Percentiles rank a stretch among this genome's conserved stretches.
These are phyloP conservation scores for Tenthredo notha DNA, from an alignment of 2,888 invertebrate species.

Conservation along the genomic window DNA sequence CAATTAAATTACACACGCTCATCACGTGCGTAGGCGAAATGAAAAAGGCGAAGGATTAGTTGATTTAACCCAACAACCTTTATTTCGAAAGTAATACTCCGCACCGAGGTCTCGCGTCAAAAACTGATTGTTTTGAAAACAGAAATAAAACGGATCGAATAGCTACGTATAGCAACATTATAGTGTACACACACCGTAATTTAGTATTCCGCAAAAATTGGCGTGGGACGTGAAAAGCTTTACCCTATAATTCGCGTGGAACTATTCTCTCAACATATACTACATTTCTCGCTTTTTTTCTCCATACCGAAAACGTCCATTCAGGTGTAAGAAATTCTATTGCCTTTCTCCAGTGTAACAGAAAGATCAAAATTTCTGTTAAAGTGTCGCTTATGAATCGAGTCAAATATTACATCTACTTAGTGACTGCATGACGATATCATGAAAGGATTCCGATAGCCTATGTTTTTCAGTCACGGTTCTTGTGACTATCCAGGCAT, in stretches of 20 bases:
- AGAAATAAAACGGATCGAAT: not conserved
- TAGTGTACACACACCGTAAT: not conserved
- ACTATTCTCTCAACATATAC: not conserved
- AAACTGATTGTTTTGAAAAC: constrained; percentile 21
- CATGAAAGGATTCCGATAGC: not conserved
- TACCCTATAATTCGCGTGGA: not conserved
- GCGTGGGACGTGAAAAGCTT: not conserved
- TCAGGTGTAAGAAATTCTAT: not conserved
- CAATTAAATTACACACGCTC: not conserved
- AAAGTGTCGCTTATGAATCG: not conserved
- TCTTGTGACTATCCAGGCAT: constrained; percentile 18
- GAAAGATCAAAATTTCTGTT: not conserved
- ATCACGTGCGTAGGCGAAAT: not conserved
- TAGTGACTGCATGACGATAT: not conserved
- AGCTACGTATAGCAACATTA: not conserved
- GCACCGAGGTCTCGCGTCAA: not conserved
- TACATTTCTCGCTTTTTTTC: not conserved
- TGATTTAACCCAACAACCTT: constrained; percentile 1
- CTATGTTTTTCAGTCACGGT: constrained; percentile 18
- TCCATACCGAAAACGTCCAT: not conserved
- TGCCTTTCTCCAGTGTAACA: not conserved
- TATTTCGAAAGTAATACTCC: not conserved
- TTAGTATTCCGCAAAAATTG: not conserved
- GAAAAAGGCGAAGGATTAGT: not conserved
- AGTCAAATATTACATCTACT: not conserved